A percentile compares a stretch with the other conserved stretches of the same genome.
Conservation (phyloP, 1,140 invertebrate genomes). For the Phymorhynchus buccinoides region DNA sequence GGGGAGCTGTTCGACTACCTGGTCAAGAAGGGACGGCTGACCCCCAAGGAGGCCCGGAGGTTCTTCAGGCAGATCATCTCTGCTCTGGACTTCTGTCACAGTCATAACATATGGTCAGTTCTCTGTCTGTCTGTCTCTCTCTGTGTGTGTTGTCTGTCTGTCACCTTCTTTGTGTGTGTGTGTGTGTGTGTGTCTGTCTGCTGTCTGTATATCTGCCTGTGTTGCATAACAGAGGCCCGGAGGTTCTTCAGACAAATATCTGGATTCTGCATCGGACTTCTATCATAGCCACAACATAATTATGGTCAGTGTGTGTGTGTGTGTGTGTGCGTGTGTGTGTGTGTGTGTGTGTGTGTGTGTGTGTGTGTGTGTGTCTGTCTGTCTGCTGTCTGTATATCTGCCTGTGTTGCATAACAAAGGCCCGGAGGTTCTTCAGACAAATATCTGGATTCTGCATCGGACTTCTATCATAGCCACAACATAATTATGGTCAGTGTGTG, state of each 20-base stretch:
- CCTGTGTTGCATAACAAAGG: no score
- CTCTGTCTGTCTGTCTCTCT: no score
- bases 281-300: no score
- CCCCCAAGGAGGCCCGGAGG: constrained; percentile 96
- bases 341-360: constrained; percentile 13
- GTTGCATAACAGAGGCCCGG: no score
- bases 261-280: no score
- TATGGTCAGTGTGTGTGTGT: no score
- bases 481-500: no score
- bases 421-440: no score
- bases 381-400: no score
- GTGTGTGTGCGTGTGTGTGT: neutral
- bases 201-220: neutral
- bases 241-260: no score
- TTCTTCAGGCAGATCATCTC: constrained; percentile 99
- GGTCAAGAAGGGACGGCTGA: constrained; percentile 97
- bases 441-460: no score
- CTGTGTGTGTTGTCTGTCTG: neutral
- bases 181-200: neutral
- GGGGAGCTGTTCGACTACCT: constrained; percentile 99
- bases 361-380: constrained; percentile 1
- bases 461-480: no score
- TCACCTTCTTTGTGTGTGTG: neutral
- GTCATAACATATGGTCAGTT: constrained; percentile 98
- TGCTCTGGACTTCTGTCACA: constrained; percentile 99